These are phyloP conservation scores for Cyprinodon variegatus DNA, from an alignment of 2,113 vertebrate species.

Conservation along the genomic window DNA sequence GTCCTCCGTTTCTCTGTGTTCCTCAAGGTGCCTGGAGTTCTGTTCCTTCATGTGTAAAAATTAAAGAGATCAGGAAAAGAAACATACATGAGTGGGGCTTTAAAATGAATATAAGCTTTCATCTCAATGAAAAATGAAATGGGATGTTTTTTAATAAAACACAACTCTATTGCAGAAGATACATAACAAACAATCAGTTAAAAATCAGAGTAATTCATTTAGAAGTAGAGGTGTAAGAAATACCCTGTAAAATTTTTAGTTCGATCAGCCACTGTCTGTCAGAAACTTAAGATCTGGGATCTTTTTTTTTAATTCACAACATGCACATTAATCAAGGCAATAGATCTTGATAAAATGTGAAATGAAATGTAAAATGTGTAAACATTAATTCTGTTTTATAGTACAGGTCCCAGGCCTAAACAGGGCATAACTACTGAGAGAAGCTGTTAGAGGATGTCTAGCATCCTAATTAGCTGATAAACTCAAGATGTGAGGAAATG, in stretches of 20 bases:
- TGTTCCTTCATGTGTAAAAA: constrained; percentile 63
- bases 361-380: too few relatives aligned
- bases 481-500: not conserved
- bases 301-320: not conserved
- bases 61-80: not conserved
- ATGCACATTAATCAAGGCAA: not conserved
- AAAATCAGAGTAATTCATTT: not conserved
- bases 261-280: too few relatives aligned
- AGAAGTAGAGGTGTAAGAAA: not conserved
- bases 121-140: too few relatives aligned
- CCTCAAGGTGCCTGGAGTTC: constrained; percentile 75
- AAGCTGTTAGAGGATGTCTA: not conserved
- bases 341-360: not conserved
- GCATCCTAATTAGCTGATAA: not conserved
- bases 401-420: not conserved
- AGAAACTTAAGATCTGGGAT: not conserved
- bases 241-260: too few relatives aligned
- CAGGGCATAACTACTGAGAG: not conserved
- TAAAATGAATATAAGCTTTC: too few relatives aligned
- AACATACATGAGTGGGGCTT: not conserved
- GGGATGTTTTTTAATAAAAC: too few relatives aligned
- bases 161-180: not conserved
- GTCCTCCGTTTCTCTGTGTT: constrained; percentile 86
- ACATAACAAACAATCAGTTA: not conserved
- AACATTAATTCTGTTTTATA: not conserved